These are phyloP conservation scores for Micronycteris hirsuta DNA, from an alignment of 2,113 vertebrate species.

Conservation along the genomic window DNA sequence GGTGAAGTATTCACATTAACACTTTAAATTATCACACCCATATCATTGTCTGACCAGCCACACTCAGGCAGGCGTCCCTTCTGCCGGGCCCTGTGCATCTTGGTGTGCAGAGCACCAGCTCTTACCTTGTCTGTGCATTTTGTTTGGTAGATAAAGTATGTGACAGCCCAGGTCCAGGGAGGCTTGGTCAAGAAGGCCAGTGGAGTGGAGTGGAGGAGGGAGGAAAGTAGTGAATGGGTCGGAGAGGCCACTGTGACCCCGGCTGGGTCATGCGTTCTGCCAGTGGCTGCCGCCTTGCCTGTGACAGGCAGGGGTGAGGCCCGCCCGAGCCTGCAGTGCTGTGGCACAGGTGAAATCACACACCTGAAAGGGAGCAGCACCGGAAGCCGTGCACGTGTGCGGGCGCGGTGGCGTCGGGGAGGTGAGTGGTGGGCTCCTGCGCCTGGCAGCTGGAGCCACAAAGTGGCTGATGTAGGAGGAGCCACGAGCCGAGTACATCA, in stretches of 20 bases:
- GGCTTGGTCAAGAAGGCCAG: background rate
- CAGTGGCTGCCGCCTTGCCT: background rate
- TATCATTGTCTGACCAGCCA: too few species aligned
- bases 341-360: too few species aligned
- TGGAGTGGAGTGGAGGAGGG: background rate
- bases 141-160: background rate
- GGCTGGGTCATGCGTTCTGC: background rate
- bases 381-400: fast-evolving
- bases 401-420: background rate
- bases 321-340: background rate
- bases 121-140: background rate
- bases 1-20: too few species aligned
- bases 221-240: background rate
- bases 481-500: fast-evolving
- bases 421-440: background rate
- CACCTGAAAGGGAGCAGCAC: background rate
- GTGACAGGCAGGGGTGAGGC: background rate
- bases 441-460: background rate
- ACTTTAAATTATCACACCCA: too few species aligned
- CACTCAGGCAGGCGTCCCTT: too few species aligned
- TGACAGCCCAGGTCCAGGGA: background rate
- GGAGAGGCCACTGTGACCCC: background rate
- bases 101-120: background rate
- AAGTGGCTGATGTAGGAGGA: fast-evolving
- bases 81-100: background rate